Conservation (phyloP, 2,888 invertebrate genomes). For the Cerastis leucographa region DNA sequence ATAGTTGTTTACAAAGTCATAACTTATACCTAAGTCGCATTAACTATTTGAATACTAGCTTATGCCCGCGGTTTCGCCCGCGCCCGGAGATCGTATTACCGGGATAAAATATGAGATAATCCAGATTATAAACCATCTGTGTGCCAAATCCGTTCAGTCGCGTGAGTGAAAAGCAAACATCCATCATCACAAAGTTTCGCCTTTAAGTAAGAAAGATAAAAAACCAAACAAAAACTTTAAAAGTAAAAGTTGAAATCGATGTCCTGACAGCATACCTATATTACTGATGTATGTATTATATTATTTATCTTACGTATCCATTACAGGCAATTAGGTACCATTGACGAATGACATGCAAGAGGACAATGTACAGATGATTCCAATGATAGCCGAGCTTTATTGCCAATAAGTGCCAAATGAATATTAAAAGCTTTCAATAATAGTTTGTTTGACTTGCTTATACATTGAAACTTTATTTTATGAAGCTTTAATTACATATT, state of each 20-base stretch:
- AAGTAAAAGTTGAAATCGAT: conserved; percentile 33
- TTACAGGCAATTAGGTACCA: conserved; percentile 54
- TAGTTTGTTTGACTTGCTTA: conserved; percentile 15
- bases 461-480: conserved; percentile 6
- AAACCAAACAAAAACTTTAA: too few relatives aligned
- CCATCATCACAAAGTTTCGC: not conserved
- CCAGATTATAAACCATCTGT: not conserved
- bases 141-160: not conserved
- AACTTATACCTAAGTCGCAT: not conserved
- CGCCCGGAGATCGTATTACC: not conserved
- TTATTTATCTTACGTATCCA: conserved; percentile 27
- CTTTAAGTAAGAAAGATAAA: not conserved
- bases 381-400: conserved; percentile 37
- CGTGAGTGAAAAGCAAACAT: not conserved
- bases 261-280: conserved; percentile 15
- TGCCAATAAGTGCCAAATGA: conserved; percentile 14
- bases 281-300: conserved; percentile 7
- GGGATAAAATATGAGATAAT: not conserved
- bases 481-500: not conserved
- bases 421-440: conserved; percentile 45
- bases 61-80: not conserved
- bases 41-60: not conserved
- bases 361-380: conserved; percentile 52
- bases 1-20: not conserved
- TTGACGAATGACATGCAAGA: conserved; percentile 50